Percentiles rank a stretch among this genome's conserved stretches.
phyloP scores from a whole-genome alignment of 2,888 invertebrate genomes.

The Merodon equestris region DNA sequence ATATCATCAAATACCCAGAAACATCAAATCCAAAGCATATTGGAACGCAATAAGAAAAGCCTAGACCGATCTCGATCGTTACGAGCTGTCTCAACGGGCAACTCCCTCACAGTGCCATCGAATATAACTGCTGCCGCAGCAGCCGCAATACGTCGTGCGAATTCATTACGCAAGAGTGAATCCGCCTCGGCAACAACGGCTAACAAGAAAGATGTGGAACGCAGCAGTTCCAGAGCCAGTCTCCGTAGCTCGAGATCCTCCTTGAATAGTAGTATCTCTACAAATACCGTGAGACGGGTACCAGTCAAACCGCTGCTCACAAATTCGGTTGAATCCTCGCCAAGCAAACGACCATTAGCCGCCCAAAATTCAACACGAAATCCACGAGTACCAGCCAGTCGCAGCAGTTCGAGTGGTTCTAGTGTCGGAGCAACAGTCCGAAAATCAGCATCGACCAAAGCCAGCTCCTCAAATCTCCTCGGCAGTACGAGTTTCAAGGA shows the following conservation, averaged over 20 bases:
- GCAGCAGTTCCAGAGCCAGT: constrained; percentile 89
- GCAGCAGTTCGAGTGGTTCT: constrained; percentile 82
- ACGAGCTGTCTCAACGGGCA: constrained; percentile 42
- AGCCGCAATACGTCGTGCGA: constrained; percentile 68
- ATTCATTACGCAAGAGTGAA: constrained; percentile 65
- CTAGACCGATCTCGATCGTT: constrained; percentile 70
- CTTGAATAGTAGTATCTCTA: constrained; percentile 88
- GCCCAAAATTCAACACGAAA: constrained; percentile 79
- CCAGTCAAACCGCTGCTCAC: constrained; percentile 80
- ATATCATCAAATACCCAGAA: constrained; percentile 71
- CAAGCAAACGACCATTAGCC: constrained; percentile 80
- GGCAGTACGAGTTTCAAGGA: constrained; percentile 80
- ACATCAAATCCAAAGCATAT: constrained; percentile 71
- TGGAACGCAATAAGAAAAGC: constrained; percentile 71
- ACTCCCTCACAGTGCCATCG: constrained; percentile 50
- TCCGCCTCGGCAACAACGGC: constrained; percentile 69
- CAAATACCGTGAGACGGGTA: constrained; percentile 87
- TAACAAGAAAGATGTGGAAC: constrained; percentile 82
- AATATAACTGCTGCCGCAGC: constrained; percentile 69
- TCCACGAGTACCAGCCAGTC: constrained; percentile 81
- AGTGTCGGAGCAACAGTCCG: constrained; percentile 80
- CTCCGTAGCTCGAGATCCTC: constrained; percentile 91
- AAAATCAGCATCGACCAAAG: constrained; percentile 39
- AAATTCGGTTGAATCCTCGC: constrained; percentile 77
- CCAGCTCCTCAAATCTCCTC: constrained; percentile 68